Base-by-base conservation (phyloP, 1,140 invertebrate genomes). In the Leptinotarsa texana region DNA sequence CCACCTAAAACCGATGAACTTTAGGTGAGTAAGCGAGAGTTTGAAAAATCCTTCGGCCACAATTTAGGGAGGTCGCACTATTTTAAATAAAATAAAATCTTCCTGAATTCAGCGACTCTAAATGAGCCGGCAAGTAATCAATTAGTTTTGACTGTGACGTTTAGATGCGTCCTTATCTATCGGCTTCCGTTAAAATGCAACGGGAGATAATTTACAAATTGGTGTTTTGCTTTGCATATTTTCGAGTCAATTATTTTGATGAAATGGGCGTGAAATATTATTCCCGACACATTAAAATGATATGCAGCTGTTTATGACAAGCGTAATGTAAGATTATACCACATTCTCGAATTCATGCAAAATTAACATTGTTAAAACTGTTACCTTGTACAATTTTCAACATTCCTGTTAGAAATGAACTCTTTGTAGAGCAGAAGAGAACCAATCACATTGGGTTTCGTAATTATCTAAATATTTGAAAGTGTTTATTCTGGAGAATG, bases 21-120 rank as follows among this genome's bases (percentile, higher is more conserved):
- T 57, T 68, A 27, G 61, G 51, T 71, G 69, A 42, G 51, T 63
- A 71, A 71, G 21, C 22, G 49, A 17, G 49, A 71, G 24, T 22
- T 3, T 65, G 63, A 27, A 13, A n/a, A 27, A 21, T 65, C 24
- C 51, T 57, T 57, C 51, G 13, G 51, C 15, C 4, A 57, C 51
- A 57, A 57, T 57, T 57, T 17, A 17, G 51, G 51, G 51, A 57
- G 51, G 33, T 47, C 21, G 8, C 11, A 24, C 68, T 69, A 69
- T 21, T 69, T 57, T 15, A 17, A 33, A 69, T 51, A 21, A 22
- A 51, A 51, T 49, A 48, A 17, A 13, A 69, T 69, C 68, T 69
- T 69, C 68, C 68, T 69, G 68, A 47, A 69, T 69, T 69, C 68
- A 18, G 21, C 17, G 13, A 47, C 11, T 21, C 17, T 22, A 69